Evolutionary conservation across 2,797 vertebrate genomes (phyloP).

Genomic region (Girardinus metallicus): DNA sequence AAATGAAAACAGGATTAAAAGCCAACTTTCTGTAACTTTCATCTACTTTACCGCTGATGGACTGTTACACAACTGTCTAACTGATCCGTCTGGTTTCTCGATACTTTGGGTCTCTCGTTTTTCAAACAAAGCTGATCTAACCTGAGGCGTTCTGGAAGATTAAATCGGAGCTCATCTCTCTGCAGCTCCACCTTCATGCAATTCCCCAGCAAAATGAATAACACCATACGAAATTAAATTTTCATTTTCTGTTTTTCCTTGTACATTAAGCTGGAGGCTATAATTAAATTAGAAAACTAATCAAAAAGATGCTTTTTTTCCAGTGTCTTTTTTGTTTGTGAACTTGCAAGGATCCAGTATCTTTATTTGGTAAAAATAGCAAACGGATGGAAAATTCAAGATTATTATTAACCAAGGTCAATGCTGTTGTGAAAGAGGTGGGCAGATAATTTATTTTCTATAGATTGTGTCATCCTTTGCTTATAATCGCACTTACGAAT

Average conservation of each 20-base stretch:
- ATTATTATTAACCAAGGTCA: not conserved
- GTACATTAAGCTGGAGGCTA: not conserved
- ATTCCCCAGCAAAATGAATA: slow-evolving; percentile 5
- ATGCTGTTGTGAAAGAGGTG: not conserved
- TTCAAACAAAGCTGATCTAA: slow-evolving; percentile 14
- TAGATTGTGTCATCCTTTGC: slow-evolving; percentile 2
- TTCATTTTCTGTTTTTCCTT: not conserved
- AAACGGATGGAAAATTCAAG: not conserved
- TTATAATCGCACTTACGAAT: slow-evolving; percentile 21
- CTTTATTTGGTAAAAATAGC: not conserved
- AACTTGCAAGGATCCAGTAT: not conserved
- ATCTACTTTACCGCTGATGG: not conserved
- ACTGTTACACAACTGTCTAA: not conserved
- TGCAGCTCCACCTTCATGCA: not conserved
- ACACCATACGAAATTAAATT: not conserved
- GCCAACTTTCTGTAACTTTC: slow-evolving; percentile 7
- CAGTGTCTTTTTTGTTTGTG: not conserved
- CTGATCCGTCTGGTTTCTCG: slow-evolving; percentile 12
- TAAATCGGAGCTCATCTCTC: not conserved
- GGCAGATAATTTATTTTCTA: not conserved
- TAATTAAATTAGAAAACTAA: slow-evolving; percentile 2
- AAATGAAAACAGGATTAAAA: slow-evolving; percentile 9
- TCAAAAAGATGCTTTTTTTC: not conserved
- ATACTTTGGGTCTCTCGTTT: slow-evolving; percentile 16
- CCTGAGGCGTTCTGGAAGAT: slow-evolving; percentile 8